Base-by-base conservation (phyloP, 2,797 vertebrate species). In the Meda fulgida region DNA sequence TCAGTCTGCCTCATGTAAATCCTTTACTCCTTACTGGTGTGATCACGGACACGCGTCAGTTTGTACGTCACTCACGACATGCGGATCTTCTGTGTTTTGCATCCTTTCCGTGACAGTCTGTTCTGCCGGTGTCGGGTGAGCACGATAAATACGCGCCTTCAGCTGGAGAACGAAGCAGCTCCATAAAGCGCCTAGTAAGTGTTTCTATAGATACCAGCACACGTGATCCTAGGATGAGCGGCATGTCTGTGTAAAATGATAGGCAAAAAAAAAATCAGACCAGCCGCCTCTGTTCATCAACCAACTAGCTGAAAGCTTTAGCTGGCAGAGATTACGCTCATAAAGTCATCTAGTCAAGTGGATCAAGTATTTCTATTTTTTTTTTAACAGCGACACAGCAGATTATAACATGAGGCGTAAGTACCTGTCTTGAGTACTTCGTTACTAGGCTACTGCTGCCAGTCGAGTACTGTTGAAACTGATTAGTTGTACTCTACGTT, bases 11-110 rank as follows among this genome's bases (percentile, higher is more conserved):
- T 23, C 21, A 16, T 9, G 14, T 14, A 53, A 38, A 58, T 63
- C 13, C 26, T 26, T 29, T 14, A 36, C 46, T 72, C 70, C 3
- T 14, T 34, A 18, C 14, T 26, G 53, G 36, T 1, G 53, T 58
- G 34, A 34, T 58, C 34, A 77, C 53, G 11, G 76, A 65, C 26
- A n/a, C 55, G 55, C 80, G 80, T 82, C 80, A 82, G 70, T 60
- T 43, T 31, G 5, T 26, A 51, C 70, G 81, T 82, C 81, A 48
- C 40, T 82, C 81, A 21, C 69, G 53, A 48, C 21, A 65, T 40
- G 81, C 81, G 81, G 70, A 75, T 73, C 81, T 83, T 36, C 29
- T 58, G 7, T 69, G 19, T 69, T 48, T 26, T n/a, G 46, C 79
- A 29, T 73, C 29, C 40, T 60, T 40, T 21, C 19, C 38, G 80